A percentile compares a stretch with the other conserved stretches of the same genome.
These are phyloP conservation scores for Nerophis lumbriciformis DNA, from an alignment of 2,113 vertebrate species.

Conservation along the genomic window DNA sequence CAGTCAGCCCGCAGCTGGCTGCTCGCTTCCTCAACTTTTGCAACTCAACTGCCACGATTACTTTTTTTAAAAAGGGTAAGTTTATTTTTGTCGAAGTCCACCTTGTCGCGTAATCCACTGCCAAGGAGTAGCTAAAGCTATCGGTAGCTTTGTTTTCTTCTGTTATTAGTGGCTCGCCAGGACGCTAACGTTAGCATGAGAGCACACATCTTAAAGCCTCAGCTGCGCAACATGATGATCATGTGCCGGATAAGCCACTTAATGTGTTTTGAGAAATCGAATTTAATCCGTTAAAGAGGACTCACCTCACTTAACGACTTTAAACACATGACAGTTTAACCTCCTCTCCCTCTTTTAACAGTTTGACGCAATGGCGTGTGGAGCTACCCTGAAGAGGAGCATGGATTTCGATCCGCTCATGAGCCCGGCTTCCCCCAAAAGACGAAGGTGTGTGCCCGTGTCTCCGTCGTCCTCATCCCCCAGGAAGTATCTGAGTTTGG, in stretches of 20 bases:
- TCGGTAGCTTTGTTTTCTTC: slow-evolving; percentile 65
- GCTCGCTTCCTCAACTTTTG: slow-evolving; percentile 49
- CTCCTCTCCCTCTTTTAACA: slow-evolving; percentile 7
- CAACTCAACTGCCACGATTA: neutral
- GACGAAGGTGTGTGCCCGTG: slow-evolving; percentile 87
- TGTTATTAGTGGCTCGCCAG: slow-evolving; percentile 35
- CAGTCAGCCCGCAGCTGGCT: slow-evolving; percentile 40
- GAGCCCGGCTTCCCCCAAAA: slow-evolving; percentile 86
- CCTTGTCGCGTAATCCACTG: neutral
- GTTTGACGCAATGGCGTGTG: slow-evolving; percentile 85
- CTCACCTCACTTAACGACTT: neutral
- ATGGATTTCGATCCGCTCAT: slow-evolving; percentile 96
- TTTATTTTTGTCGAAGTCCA: slow-evolving; percentile 4
- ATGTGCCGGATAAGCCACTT: neutral
- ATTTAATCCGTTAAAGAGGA: neutral
- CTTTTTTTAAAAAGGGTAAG: slow-evolving; percentile 33
- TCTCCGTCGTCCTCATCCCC: slow-evolving; percentile 80
- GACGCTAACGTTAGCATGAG: slow-evolving; percentile 45
- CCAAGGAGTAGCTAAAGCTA: slow-evolving; percentile 27
- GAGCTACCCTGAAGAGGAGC: slow-evolving; percentile 95
- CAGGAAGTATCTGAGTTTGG: slow-evolving; percentile 92
- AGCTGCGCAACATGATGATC: slow-evolving; percentile 38
- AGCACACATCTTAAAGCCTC: slow-evolving; percentile 37
- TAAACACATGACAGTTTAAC: slow-evolving; percentile 3
- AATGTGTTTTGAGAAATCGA: neutral